Evolutionary conservation across 2,113 vertebrate genomes (phyloP).

Genomic region (Speoplatyrhinus poulsoni): DNA sequence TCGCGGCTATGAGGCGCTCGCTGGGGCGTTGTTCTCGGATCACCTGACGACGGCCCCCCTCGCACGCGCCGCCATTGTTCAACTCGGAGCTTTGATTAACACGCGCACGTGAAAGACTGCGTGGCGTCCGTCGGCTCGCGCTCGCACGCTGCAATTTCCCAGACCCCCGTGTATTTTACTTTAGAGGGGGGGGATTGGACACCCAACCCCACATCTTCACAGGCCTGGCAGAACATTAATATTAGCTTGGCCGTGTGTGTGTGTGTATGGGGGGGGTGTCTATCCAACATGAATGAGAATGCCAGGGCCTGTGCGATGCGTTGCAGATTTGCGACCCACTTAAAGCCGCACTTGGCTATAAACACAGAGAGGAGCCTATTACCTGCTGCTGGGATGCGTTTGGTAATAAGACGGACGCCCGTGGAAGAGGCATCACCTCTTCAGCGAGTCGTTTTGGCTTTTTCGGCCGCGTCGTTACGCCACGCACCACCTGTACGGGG

Average conservation of each 20-base stretch:
- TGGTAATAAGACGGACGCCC: conserved; percentile 41
- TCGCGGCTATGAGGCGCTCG: conserved; percentile 55
- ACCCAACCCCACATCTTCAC: conserved; percentile 30
- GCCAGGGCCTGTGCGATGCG: conserved; percentile 23
- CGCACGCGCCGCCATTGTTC: conserved; percentile 48
- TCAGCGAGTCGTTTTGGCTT: conserved; percentile 32
- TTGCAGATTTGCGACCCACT: conserved; percentile 54
- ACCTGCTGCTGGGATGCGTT: conserved; percentile 48
- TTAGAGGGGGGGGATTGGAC: conserved; percentile 23
- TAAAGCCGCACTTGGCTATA: conserved; percentile 46
- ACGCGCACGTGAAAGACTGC: neutral
- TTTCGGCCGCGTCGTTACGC: neutral
- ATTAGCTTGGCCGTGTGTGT: conserved; percentile 10
- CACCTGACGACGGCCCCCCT: conserved; percentile 67
- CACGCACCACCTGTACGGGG: conserved; percentile 25
- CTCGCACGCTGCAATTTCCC: conserved; percentile 43
- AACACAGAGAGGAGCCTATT: conserved; percentile 55
- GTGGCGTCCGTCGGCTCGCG: too few species aligned
- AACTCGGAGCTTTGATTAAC: conserved; percentile 71
- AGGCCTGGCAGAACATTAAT: conserved; percentile 5
- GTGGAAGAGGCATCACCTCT: conserved; percentile 27
- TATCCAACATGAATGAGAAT: conserved; percentile 53
- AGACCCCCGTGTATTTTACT: conserved; percentile 38
- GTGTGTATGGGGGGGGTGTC: neutral
- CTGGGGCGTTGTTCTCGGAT: conserved; percentile 65